phyloP scores from a whole-genome alignment of 1,140 invertebrate species.

The Zaprionus tsacasi region DNA sequence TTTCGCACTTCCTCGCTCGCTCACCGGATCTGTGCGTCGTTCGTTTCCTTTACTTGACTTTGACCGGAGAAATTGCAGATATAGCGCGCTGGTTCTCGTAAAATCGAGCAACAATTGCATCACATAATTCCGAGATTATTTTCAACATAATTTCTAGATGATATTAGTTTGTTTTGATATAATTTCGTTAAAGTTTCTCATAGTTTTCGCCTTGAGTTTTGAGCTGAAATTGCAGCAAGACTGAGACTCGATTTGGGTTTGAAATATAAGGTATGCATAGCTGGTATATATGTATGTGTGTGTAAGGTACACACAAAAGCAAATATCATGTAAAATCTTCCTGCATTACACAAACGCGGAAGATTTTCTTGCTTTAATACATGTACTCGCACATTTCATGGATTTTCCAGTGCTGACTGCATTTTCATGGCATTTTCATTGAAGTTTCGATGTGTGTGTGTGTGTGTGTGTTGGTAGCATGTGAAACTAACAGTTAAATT shows the following conservation, averaged over 20 bases:
- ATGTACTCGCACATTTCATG: slow-evolving; percentile 67
- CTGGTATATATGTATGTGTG: background rate
- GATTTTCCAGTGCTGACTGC: slow-evolving; percentile 67
- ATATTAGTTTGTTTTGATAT: too few relatives aligned
- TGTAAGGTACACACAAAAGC: slow-evolving; percentile 40
- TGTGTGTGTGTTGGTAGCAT: slow-evolving; percentile 41
- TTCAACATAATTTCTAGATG: too few relatives aligned
- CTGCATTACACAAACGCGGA: slow-evolving; percentile 82
- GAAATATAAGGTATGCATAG: slow-evolving; percentile 4
- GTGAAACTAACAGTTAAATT: slow-evolving; percentile 80
- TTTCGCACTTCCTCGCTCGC: slow-evolving; percentile 40
- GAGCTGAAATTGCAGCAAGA: background rate
- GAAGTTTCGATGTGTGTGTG: slow-evolving; percentile 39
- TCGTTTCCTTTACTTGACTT: slow-evolving; percentile 14
- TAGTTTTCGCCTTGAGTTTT: background rate
- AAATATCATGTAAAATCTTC: slow-evolving; percentile 75
- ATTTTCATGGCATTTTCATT: slow-evolving; percentile 80
- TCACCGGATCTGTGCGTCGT: slow-evolving; percentile 26
- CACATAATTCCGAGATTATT: background rate
- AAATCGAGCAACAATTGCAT: background rate
- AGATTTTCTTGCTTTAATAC: slow-evolving; percentile 64
- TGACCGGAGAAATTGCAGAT: slow-evolving; percentile 23
- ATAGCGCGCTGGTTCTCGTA: slow-evolving; percentile 1
- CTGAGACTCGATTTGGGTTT: background rate
- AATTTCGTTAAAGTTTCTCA: background rate